Evolutionary conservation across 1,140 invertebrate species (phyloP).

Genomic region (Ostrea denselamellosa): DNA sequence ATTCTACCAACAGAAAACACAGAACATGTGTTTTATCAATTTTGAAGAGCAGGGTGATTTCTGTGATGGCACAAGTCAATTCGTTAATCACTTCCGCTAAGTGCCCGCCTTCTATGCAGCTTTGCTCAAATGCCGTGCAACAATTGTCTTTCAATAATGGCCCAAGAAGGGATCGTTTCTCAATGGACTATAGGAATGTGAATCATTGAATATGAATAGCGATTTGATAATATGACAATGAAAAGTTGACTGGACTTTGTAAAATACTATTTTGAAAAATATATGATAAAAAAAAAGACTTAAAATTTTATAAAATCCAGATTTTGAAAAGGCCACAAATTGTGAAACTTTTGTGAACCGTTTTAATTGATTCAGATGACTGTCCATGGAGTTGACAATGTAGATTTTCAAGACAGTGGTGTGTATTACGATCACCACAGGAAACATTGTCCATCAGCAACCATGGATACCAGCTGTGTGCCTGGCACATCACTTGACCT

Average conservation of each 20-base stretch:
- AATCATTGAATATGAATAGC: neutral
- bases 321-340: neutral
- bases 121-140: conserved; percentile 24
- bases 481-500: neutral
- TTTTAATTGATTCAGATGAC: neutral
- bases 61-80: conserved; percentile 46
- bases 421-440: neutral
- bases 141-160: conserved; percentile 35
- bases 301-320: neutral
- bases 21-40: conserved; percentile 43
- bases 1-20: conserved; percentile 35
- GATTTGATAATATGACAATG: neutral
- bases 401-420: neutral
- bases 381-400: conserved; percentile 22
- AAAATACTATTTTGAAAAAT: neutral
- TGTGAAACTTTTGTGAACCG: conserved; percentile 3
- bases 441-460: neutral
- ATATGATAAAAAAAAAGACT: neutral
- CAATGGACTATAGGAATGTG: conserved; percentile 26
- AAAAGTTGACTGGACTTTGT: neutral
- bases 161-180: conserved; percentile 22
- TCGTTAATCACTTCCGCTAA: conserved; percentile 40
- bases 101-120: conserved; percentile 30
- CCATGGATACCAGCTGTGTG: conserved; percentile 19
- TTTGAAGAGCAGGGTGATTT: conserved; percentile 38